A percentile compares a stretch with the other conserved stretches of the same genome.
Conservation (phyloP, 2,888 invertebrate genomes). For the Endomychus coccineus region DNA sequence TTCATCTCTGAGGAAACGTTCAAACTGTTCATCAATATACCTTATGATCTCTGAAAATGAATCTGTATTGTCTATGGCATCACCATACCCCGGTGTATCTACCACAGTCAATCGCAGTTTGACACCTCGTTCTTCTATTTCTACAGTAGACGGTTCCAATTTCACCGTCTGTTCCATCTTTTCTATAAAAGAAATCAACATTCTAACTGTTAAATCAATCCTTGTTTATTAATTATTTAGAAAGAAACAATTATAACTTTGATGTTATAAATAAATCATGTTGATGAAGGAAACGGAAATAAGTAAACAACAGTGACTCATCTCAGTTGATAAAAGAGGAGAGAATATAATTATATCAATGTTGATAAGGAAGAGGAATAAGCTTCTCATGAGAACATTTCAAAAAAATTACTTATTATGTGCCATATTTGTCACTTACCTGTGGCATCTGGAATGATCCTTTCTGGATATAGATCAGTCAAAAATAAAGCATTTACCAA, state of each 20-base stretch:
- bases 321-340: too few relatives aligned
- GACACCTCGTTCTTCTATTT: constrained; percentile 93
- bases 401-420: background rate
- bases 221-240: background rate
- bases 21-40: constrained; percentile 97
- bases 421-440: constrained; percentile 49
- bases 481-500: constrained; percentile 90
- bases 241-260: constrained; percentile 1
- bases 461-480: constrained; percentile 90
- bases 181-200: constrained; percentile 48
- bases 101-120: constrained; percentile 88
- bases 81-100: constrained; percentile 94
- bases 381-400: background rate
- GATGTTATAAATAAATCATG: background rate
- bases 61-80: constrained; percentile 90
- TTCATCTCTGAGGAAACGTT: constrained; percentile 83
- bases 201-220: background rate
- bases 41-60: constrained; percentile 91
- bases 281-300: background rate
- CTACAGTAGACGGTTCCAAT: constrained; percentile 90
- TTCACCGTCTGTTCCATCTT: constrained; percentile 89
- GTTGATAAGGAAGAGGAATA: background rate
- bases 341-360: too few relatives aligned
- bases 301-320: background rate
- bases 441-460: constrained; percentile 79